Base-by-base conservation (phyloP, 2,113 vertebrate genomes). In the Haemorhous mexicanus region DNA sequence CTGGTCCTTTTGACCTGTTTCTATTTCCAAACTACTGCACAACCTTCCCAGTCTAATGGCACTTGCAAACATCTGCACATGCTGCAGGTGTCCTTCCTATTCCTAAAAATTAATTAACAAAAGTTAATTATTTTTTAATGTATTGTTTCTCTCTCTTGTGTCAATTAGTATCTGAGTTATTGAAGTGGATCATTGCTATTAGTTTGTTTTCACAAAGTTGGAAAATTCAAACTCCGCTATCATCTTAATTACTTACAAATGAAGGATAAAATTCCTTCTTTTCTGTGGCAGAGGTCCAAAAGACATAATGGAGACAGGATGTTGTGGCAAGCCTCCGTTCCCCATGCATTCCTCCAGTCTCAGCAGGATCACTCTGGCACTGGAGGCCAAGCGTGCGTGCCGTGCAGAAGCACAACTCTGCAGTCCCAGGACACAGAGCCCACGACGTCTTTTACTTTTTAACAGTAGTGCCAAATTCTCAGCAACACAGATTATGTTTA, bases 51-150 rank as follows among this genome's bases (percentile, higher is more conserved):
- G 6, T 90, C 58, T 94, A 90, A 80, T 81, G 64, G 61, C 73
- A 89, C 39, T 78, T 86, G 90, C 19, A 88, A 88, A 72, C 6
- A 2, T 78, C 79, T 92, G 55, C 46, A 35, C 30, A 50, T 81
- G 77, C 87, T 91, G 76, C 79, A 90, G 83, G 72, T 94, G 58
- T 75, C 88, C 82, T 96, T 97, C 90, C 72, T 84, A 68, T 68
- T 96, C 79, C 90, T 94, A 92, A 96, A 96, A 96, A 90, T 93
- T 92, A 96, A 95, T 97, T 96, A 97, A 93, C 44, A 2, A 32
- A 94, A 95, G 92, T 95, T 97, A 97, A 97, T 96, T 97, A 96
- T 95, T 95, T 96, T 93, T 94, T 88, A 93, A 85, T 84, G 68
- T 90, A 95, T 95, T 96, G 93, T 93, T 95, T 96, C 75, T 96